phyloP scores from a whole-genome alignment of 2,113 vertebrate genomes.

The Ciconia boyciana region DNA sequence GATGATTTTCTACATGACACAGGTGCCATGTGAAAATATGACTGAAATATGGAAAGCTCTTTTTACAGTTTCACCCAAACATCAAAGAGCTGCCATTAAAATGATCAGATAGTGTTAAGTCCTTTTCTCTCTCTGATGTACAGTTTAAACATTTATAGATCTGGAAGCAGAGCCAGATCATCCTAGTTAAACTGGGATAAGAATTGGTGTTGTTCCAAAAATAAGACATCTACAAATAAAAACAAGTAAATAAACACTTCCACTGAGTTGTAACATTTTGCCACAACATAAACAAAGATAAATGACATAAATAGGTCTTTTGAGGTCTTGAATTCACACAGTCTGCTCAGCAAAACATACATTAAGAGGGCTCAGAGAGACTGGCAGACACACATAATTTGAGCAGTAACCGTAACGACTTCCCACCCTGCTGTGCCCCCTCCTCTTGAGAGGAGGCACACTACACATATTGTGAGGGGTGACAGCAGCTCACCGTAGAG shows the following conservation, averaged over 20 bases:
- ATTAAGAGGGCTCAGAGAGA: not conserved
- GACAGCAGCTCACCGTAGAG: not conserved
- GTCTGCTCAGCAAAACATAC: not conserved
- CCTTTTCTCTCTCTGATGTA: not conserved
- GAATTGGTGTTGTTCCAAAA: not conserved
- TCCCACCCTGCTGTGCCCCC: not conserved
- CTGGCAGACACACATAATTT: not conserved
- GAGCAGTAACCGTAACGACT: not conserved
- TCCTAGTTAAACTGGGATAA: not conserved
- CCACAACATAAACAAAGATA: not conserved
- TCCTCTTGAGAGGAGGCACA: not conserved
- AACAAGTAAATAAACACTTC: not conserved
- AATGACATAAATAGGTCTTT: not conserved
- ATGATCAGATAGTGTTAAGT: not conserved
- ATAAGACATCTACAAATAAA: not conserved
- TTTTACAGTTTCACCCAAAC: not conserved
- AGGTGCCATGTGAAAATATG: not conserved
- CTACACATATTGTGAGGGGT: not conserved
- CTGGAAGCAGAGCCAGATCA: not conserved
- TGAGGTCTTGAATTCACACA: not conserved
- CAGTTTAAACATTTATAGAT: slow-evolving; percentile 18
- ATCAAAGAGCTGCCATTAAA: not conserved
- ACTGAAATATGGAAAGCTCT: not conserved
- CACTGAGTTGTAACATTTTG: not conserved
- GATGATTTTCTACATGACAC: not conserved